Evolutionary conservation across 2,797 vertebrate genomes (phyloP).

Genomic region (Chaetodon trifasciatus): DNA sequence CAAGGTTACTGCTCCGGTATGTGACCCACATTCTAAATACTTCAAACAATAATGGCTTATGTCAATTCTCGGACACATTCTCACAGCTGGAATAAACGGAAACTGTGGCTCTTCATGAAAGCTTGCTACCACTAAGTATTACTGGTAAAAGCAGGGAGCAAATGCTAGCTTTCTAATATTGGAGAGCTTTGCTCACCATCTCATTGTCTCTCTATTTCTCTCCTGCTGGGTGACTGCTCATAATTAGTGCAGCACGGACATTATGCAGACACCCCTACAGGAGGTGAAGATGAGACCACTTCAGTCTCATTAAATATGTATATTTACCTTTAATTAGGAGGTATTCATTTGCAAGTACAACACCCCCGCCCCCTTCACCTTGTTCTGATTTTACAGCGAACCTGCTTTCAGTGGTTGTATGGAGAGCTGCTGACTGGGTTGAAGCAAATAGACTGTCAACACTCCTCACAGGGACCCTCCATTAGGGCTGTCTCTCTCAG

Average conservation of each 20-base stretch:
- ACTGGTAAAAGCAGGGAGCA: slow-evolving; percentile 19
- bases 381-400: slow-evolving; percentile 72
- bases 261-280: slow-evolving; percentile 63
- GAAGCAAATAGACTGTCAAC: slow-evolving; percentile 81
- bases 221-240: slow-evolving; percentile 44
- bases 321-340: slow-evolving; percentile 80
- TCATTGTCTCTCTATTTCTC: slow-evolving; percentile 37
- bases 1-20: slow-evolving; percentile 70
- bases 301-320: slow-evolving; percentile 79
- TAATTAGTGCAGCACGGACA: slow-evolving; percentile 69
- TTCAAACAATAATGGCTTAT: slow-evolving; percentile 69
- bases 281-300: slow-evolving; percentile 68
- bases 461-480: slow-evolving; percentile 76
- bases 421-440: slow-evolving; percentile 74
- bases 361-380: slow-evolving; percentile 20
- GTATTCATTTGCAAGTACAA: slow-evolving; percentile 68
- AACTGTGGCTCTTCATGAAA: slow-evolving; percentile 25
- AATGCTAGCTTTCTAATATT: slow-evolving; percentile 22
- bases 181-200: slow-evolving; percentile 33
- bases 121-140: slow-evolving; percentile 5
- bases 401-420: slow-evolving; percentile 70
- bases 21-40: slow-evolving; percentile 79
- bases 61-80: slow-evolving; percentile 63
- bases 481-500: slow-evolving; percentile 82
- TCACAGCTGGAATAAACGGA: slow-evolving; percentile 37